A percentile compares a stretch with the other conserved stretches of the same genome.
phyloP scores from a whole-genome alignment of 2,797 vertebrate species.

The Phyllotis vaccarum region DNA sequence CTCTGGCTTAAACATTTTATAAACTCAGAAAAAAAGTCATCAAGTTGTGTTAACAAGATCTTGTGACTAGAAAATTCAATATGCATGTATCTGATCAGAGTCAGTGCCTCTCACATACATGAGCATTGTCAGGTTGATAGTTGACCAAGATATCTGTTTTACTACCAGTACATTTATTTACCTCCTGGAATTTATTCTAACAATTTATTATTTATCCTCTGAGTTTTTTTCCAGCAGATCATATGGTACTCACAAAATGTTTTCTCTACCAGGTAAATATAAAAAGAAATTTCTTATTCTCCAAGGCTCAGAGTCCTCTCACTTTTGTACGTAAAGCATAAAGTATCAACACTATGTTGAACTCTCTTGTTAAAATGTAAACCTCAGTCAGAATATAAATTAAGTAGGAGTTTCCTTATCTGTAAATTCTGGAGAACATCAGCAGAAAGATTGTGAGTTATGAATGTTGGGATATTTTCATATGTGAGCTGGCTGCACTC shows the following conservation, averaged over 20 bases:
- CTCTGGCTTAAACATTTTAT: neutral
- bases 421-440: neutral
- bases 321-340: no score
- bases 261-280: neutral
- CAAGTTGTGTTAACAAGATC: neutral
- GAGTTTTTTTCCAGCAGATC: neutral
- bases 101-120: neutral
- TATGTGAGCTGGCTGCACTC: neutral
- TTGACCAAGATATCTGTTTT: rapidly evolving
- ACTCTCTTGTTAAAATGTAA: neutral
- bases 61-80: rapidly evolving
- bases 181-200: neutral
- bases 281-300: neutral
- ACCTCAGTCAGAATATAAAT: rapidly evolving
- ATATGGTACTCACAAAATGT: neutral
- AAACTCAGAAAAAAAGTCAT: no score
- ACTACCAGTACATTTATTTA: neutral
- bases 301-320: neutral
- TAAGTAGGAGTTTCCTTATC: neutral
- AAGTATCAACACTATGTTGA: no score
- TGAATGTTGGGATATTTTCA: neutral
- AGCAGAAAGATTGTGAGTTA: neutral
- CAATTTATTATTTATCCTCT: neutral
- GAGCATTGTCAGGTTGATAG: rapidly evolving
- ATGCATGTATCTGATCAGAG: rapidly evolving